Conservation (phyloP, 2,797 vertebrate species). For the Sylvia borin region DNA sequence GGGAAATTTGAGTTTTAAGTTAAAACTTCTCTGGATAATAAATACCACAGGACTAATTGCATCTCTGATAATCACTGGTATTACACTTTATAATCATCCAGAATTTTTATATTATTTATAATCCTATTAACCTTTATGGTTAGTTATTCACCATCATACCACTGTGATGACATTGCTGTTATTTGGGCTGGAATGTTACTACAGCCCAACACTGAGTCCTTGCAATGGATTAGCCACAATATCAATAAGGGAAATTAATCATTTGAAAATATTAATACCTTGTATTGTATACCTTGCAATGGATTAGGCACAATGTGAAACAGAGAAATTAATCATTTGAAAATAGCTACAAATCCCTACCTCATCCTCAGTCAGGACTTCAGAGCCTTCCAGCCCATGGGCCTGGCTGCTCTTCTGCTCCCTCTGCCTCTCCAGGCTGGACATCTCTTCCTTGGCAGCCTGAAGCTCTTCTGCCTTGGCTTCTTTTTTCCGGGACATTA, state of each 20-base stretch:
- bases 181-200: neutral
- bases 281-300: neutral
- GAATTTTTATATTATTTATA: neutral
- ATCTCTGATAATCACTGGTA: neutral
- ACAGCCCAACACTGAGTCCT: neutral
- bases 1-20: neutral
- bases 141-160: neutral
- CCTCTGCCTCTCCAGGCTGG: conserved; percentile 82
- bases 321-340: neutral
- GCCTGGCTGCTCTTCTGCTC: conserved; percentile 83
- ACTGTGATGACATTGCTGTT: neutral
- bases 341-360: conserved; percentile 68
- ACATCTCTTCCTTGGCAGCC: conserved; percentile 89
- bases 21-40: neutral
- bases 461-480: conserved; percentile 94
- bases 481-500: conserved; percentile 92
- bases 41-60: neutral
- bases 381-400: conserved; percentile 79
- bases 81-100: neutral
- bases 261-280: neutral
- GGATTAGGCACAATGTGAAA: neutral
- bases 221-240: neutral
- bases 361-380: conserved; percentile 89
- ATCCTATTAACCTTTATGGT: neutral
- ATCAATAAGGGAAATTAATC: neutral